These are phyloP conservation scores for Panulirus ornatus DNA, from an alignment of 1,140 invertebrate species.

Conservation along the genomic window DNA sequence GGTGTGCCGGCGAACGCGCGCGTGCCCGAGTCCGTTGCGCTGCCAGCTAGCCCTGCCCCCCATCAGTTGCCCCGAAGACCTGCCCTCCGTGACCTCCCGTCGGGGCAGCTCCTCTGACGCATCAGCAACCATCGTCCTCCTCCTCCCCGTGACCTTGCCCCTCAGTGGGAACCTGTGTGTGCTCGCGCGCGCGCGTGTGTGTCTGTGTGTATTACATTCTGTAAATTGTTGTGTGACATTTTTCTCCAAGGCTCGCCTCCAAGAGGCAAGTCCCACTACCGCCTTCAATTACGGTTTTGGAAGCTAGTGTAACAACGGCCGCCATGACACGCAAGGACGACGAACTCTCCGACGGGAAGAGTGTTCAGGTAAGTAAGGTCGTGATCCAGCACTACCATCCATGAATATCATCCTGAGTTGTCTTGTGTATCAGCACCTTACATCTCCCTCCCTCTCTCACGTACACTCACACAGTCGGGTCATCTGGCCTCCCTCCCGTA, in stretches of 20 bases:
- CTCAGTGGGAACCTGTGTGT: not conserved
- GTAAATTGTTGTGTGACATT: not conserved
- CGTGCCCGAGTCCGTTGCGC: not conserved
- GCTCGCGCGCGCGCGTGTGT: too few relatives aligned
- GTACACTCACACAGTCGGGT: not conserved
- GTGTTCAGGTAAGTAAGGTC: slow-evolving; percentile 49
- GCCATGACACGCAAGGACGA: slow-evolving; percentile 58
- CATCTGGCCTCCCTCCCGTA: not conserved
- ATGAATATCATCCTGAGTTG: too few relatives aligned
- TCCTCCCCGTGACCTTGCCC: not conserved
- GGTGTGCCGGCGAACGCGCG: not conserved
- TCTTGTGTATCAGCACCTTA: not conserved
- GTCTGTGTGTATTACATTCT: too few relatives aligned
- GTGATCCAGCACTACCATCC: not conserved
- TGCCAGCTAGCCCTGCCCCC: not conserved
- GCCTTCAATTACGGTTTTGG: not conserved
- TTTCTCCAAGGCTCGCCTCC: too few relatives aligned
- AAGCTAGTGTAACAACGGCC: not conserved
- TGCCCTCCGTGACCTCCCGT: slow-evolving; percentile 9
- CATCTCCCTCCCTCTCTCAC: not conserved
- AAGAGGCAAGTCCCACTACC: not conserved
- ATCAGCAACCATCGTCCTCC: not conserved
- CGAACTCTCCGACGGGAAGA: slow-evolving; percentile 64
- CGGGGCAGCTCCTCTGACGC: not conserved
- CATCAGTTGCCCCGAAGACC: not conserved